These are phyloP conservation scores for Nasonovia ribisnigri DNA, from an alignment of 2,888 invertebrate species.

Conservation along the genomic window DNA sequence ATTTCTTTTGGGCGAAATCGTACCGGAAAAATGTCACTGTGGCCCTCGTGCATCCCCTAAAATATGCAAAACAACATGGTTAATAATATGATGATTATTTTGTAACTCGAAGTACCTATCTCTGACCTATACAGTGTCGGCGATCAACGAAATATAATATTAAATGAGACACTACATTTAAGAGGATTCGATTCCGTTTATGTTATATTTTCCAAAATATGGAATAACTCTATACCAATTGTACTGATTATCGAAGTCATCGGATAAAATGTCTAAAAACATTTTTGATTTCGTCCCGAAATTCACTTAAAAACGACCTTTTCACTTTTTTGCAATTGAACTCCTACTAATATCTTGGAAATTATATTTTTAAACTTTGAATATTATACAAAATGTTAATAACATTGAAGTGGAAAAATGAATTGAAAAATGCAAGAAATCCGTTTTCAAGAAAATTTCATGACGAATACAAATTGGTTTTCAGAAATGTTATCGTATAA, in stretches of 20 bases:
- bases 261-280: background rate
- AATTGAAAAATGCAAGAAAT: background rate
- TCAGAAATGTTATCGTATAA: background rate
- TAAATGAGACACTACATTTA: background rate
- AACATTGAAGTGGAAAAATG: background rate
- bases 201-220: background rate
- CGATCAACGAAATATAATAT: background rate
- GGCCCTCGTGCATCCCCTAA: slow-evolving; percentile 37
- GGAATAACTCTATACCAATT: background rate
- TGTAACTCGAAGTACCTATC: background rate
- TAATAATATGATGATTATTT: background rate
- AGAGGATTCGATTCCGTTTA: background rate
- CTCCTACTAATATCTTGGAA: background rate
- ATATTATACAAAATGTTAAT: background rate
- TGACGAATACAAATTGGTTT: background rate
- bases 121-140: background rate
- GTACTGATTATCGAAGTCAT: background rate
- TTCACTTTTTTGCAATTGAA: background rate
- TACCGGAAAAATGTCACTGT: slow-evolving; percentile 48
- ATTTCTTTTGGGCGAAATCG: background rate
- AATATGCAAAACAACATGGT: background rate
- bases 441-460: background rate
- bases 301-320: background rate
- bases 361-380: background rate
- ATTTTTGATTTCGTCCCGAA: background rate